A percentile compares a stretch with the other conserved stretches of the same genome.
Evolutionary conservation across 2,888 invertebrate genomes (phyloP).

Genomic region (Axea sp.): DNA sequence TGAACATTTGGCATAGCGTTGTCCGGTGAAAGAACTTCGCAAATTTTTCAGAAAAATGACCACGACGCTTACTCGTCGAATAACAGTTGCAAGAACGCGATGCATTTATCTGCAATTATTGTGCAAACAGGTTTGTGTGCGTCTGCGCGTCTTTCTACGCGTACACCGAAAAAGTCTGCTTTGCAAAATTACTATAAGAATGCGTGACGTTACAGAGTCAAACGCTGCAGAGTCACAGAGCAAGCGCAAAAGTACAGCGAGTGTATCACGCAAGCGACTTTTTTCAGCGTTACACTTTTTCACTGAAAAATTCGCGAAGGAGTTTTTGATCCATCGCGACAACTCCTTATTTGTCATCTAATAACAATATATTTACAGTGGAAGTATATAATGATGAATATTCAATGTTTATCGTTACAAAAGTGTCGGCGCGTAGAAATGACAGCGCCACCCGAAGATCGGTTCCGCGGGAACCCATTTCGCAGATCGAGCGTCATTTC

Average conservation of each 20-base stretch:
- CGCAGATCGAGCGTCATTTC: conserved; percentile 5
- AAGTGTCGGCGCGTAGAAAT: conserved; percentile 17
- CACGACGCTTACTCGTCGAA: neutral
- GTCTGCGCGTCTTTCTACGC: too few relatives aligned
- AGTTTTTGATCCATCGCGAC: neutral
- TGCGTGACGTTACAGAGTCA: too few relatives aligned
- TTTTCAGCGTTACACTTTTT: neutral
- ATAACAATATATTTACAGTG: conserved; percentile 58
- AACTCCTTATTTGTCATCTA: conserved; percentile 37
- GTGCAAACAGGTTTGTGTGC: too few relatives aligned
- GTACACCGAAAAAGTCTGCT: too few relatives aligned
- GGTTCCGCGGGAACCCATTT: too few relatives aligned
- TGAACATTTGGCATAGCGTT: conserved; percentile 55
- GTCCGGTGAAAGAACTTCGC: conserved; percentile 4
- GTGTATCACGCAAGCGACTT: too few relatives aligned
- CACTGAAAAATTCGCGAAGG: neutral
- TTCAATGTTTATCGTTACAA: conserved; percentile 52
- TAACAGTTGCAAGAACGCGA: too few relatives aligned
- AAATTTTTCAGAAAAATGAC: neutral
- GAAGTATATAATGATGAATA: conserved; percentile 44
- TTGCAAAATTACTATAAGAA: too few relatives aligned
- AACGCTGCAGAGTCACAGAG: neutral
- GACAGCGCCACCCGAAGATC: conserved; percentile 16
- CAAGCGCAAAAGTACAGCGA: too few relatives aligned
- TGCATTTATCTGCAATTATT: too few relatives aligned